Conservation (phyloP, 2,888 invertebrate species). For the Helicoverpa assulta region DNA sequence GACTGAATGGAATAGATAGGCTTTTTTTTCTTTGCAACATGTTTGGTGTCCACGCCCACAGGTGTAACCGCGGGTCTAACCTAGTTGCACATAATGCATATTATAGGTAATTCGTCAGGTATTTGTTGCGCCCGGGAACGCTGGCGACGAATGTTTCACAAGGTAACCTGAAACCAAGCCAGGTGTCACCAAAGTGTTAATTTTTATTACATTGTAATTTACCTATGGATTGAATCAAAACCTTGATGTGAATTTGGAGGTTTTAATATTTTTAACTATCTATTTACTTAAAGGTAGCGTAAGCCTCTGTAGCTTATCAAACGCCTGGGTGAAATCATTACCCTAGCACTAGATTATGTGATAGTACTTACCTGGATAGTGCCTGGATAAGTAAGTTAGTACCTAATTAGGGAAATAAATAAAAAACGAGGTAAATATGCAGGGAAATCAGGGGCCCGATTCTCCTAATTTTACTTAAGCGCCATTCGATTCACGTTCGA, state of each 20-base stretch:
- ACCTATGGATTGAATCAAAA: neutral
- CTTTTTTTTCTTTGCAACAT: neutral
- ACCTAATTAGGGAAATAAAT: no score
- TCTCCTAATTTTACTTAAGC: no score
- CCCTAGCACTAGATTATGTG: no score
- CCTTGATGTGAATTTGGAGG: neutral
- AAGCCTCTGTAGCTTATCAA: no score
- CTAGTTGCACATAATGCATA: constrained; percentile 53
- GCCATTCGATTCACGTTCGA: no score
- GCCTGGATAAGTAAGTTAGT: no score
- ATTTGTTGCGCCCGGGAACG: constrained; percentile 81
- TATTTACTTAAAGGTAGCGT: no score
- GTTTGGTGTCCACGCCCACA: neutral
- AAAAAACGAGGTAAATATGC: no score
- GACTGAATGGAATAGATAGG: no score
- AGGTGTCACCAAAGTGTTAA: constrained; percentile 73
- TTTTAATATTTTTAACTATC: neutral
- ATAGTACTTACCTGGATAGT: no score
- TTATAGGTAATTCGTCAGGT: constrained; percentile 66
- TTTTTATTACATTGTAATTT: constrained; percentile 15
- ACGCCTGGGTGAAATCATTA: no score
- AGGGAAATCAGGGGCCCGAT: no score
- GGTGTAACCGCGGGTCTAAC: neutral
- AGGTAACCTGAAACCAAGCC: constrained; percentile 79
- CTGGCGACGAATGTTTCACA: constrained; percentile 81